Conservation (phyloP, 2,797 vertebrate genomes). For the Centropyge bicolor region DNA sequence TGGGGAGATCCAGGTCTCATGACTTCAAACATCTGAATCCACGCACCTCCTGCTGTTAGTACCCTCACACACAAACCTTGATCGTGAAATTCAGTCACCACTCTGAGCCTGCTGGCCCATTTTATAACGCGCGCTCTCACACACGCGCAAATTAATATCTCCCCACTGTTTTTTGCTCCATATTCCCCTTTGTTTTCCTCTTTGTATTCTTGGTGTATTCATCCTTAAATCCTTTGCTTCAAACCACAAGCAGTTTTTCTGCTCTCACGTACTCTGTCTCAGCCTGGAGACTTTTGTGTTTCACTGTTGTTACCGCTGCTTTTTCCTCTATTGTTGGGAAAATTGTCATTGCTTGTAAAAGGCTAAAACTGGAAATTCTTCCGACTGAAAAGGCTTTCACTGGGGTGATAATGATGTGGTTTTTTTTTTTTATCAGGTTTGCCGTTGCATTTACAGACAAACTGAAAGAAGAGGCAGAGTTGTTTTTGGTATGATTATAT, state of each 20-base stretch:
- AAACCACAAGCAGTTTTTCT: constrained; percentile 38
- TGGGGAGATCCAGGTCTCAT: constrained; percentile 57
- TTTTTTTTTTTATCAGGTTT: constrained; percentile 86
- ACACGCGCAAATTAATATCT: constrained; percentile 61
- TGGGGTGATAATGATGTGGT: constrained; percentile 21
- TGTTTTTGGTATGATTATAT: constrained; percentile 88
- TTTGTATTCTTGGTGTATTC: constrained; percentile 59
- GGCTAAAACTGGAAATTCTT: constrained; percentile 33
- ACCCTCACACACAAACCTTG: constrained; percentile 61
- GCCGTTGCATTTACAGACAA: constrained; percentile 92
- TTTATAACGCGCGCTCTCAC: constrained; percentile 56
- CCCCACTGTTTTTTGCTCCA: constrained; percentile 60
- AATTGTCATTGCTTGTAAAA: constrained; percentile 43
- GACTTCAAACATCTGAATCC: constrained; percentile 73
- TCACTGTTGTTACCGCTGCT: constrained; percentile 40
- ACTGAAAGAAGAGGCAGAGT: constrained; percentile 88
- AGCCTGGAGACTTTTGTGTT: constrained; percentile 39
- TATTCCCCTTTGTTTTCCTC: constrained; percentile 55
- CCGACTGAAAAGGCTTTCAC: constrained; percentile 17
- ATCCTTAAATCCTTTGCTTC: constrained; percentile 50
- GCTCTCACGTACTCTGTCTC: constrained; percentile 30
- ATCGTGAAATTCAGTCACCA: constrained; percentile 70
- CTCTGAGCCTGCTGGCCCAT: constrained; percentile 51
- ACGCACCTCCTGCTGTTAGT: constrained; percentile 60
- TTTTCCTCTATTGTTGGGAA: constrained; percentile 31